These are phyloP conservation scores for Mola mola DNA, from an alignment of 2,113 vertebrate genomes.

Conservation along the genomic window DNA sequence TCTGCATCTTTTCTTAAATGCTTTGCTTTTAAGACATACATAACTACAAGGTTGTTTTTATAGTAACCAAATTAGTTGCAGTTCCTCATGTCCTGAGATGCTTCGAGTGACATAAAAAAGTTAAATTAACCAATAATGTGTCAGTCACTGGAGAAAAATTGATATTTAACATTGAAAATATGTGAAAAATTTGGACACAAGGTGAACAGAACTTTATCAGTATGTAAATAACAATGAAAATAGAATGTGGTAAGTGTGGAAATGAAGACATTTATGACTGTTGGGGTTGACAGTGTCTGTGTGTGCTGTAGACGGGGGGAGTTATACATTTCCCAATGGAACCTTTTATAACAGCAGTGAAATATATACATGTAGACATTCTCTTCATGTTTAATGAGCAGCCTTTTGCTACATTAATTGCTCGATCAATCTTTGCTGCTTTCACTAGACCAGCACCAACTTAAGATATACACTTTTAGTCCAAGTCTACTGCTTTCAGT, in stretches of 20 bases:
- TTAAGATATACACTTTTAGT: slow-evolving; percentile 12
- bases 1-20: too few species aligned
- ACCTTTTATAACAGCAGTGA: too few species aligned
- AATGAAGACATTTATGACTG: slow-evolving; percentile 17
- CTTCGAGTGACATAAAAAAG: neutral
- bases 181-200: slow-evolving; percentile 12
- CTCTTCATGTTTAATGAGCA: slow-evolving; percentile 6
- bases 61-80: too few species aligned
- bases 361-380: slow-evolving; percentile 2
- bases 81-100: too few species aligned
- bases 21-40: too few species aligned
- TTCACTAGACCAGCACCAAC: neutral
- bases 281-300: slow-evolving; percentile 20
- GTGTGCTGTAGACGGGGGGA: too few species aligned
- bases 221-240: slow-evolving; percentile 14
- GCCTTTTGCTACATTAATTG: too few species aligned
- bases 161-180: slow-evolving; percentile 49
- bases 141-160: slow-evolving; percentile 33
- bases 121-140: too few species aligned
- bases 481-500: slow-evolving; percentile 1
- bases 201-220: too few species aligned
- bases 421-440: too few species aligned
- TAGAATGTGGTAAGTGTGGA: slow-evolving; percentile 26
- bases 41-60: neutral
- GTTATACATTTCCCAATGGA: too few species aligned